Conservation (phyloP, 2,113 vertebrate species). For the Cryptoleucopteryx plumbea region DNA sequence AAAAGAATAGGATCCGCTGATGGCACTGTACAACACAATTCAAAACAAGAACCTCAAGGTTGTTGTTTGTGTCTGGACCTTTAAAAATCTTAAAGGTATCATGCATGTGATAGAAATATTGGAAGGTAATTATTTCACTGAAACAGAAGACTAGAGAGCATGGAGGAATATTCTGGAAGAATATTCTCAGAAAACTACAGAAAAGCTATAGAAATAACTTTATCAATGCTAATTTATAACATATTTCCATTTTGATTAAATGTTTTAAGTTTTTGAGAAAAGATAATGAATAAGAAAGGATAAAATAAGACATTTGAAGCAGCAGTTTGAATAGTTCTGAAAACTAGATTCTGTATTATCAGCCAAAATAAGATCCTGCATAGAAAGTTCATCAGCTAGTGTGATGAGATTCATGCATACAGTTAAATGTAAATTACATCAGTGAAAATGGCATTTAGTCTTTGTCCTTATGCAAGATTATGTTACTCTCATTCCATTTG, state of each 20-base stretch:
- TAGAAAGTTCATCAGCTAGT: not conserved
- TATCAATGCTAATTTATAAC: not conserved
- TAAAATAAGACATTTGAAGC: not conserved
- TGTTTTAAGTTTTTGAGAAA: not conserved
- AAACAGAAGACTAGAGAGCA: not conserved
- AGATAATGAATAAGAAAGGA: not conserved
- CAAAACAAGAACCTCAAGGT: not conserved
- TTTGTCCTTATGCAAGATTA: not conserved
- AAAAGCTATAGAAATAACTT: not conserved
- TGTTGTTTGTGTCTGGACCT: not conserved
- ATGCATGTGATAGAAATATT: not conserved
- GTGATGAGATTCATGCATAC: not conserved
- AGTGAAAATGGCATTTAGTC: not conserved
- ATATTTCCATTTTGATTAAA: not conserved
- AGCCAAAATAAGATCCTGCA: not conserved
- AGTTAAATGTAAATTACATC: not conserved
- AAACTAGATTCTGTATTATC: not conserved
- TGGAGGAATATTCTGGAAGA: not conserved
- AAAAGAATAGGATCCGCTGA: not conserved
- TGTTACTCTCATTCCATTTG: not conserved
- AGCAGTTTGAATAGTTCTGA: not conserved
- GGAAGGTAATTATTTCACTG: not conserved
- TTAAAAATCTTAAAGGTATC: not conserved
- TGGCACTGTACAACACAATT: not conserved
- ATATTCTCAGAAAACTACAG: not conserved